These are phyloP conservation scores for Idaea biselata DNA, from an alignment of 2,888 invertebrate species.

Conservation along the genomic window DNA sequence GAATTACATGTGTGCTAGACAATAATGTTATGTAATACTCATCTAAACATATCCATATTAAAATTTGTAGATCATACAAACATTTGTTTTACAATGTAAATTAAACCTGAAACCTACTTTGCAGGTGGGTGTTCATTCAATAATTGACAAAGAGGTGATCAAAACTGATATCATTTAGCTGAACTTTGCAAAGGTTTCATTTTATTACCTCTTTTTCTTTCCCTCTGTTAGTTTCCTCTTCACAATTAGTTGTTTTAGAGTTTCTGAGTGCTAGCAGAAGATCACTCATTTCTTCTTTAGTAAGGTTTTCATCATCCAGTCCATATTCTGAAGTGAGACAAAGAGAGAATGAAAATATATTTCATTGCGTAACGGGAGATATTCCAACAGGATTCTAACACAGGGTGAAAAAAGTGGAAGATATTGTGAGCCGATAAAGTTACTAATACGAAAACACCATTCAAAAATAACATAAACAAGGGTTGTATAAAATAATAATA, in stretches of 20 bases:
- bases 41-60: too few relatives aligned
- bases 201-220: slow-evolving; percentile 34
- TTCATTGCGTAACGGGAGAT: neutral
- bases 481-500: neutral
- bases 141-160: too few relatives aligned
- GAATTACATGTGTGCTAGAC: too few relatives aligned
- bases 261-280: slow-evolving; percentile 67
- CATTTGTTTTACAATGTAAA: too few relatives aligned
- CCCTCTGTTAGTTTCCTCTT: slow-evolving; percentile 53
- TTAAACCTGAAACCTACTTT: too few relatives aligned
- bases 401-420: neutral
- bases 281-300: slow-evolving; percentile 73
- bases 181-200: neutral
- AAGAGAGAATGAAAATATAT: slow-evolving; percentile 8
- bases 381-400: neutral
- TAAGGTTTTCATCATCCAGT: slow-evolving; percentile 67
- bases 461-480: neutral
- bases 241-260: slow-evolving; percentile 62
- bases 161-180: too few relatives aligned
- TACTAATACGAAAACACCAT: neutral
- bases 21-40: too few relatives aligned
- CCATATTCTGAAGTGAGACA: slow-evolving; percentile 60
- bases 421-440: neutral
- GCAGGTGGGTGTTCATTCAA: too few relatives aligned
- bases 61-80: too few relatives aligned